phyloP scores from a whole-genome alignment of 2,888 invertebrate genomes.

The Archips crataeganus region DNA sequence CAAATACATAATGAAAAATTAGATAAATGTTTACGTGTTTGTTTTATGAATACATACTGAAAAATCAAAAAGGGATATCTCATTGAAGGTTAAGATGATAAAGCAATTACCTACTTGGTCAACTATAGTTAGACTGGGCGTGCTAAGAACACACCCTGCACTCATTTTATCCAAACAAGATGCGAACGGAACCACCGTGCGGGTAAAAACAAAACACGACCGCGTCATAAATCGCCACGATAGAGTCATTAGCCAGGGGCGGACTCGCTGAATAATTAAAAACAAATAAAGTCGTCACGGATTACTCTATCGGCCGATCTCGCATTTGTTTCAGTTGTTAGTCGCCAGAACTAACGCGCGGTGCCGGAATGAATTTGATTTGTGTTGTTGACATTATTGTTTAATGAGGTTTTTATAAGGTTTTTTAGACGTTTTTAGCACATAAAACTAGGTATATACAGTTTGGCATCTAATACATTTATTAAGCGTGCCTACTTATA shows the following conservation, averaged over 20 bases:
- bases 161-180: not conserved
- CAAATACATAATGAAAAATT: too few species aligned
- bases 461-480: too few species aligned
- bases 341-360: slow-evolving; percentile 28
- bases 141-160: not conserved
- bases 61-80: too few species aligned
- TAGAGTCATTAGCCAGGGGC: slow-evolving; percentile 84
- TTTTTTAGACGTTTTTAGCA: too few species aligned
- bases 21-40: too few species aligned
- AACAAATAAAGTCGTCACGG: slow-evolving; percentile 84
- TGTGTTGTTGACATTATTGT: slow-evolving; percentile 31
- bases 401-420: slow-evolving; percentile 14
- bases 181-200: not conserved
- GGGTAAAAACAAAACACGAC: slow-evolving; percentile 23
- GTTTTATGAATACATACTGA: too few species aligned
- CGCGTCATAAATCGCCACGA: slow-evolving; percentile 76
- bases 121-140: too few species aligned
- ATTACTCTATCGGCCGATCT: slow-evolving; percentile 79
- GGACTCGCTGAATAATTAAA: slow-evolving; percentile 83
- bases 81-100: too few species aligned
- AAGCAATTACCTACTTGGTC: too few species aligned
- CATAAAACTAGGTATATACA: not conserved
- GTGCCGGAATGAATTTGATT: slow-evolving; percentile 34
- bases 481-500: too few species aligned
- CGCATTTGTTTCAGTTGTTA: slow-evolving; percentile 62